Percentiles rank a stretch among this genome's conserved stretches.
These are phyloP conservation scores for Brachionus sp. DNA, from an alignment of 1,140 invertebrate species.

Conservation along the genomic window DNA sequence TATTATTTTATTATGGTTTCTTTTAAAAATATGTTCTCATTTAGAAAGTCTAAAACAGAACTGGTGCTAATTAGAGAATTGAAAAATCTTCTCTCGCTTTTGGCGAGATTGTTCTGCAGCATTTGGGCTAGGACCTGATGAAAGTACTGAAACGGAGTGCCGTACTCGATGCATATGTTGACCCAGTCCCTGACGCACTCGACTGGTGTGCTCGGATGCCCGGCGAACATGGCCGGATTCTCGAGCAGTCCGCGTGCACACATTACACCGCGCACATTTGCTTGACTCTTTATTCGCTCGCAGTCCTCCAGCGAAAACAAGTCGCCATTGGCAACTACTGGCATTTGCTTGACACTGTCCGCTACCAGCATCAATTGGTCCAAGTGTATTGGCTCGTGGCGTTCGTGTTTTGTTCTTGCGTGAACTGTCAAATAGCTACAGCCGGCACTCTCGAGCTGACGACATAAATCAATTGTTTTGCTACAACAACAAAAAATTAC, in stretches of 20 bases:
- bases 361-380: conserved; percentile 71
- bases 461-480: conserved; percentile 70
- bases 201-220: conserved; percentile 67
- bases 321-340: conserved; percentile 87
- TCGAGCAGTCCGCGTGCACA: conserved; percentile 78
- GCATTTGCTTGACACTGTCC: conserved; percentile 67
- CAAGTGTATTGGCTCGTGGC: conserved; percentile 72
- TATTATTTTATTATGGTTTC: conserved; percentile 31
- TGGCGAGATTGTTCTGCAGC: conserved; percentile 74
- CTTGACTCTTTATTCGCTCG: conserved; percentile 64
- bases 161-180: conserved; percentile 63
- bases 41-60: conserved; percentile 70
- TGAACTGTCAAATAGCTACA: conserved; percentile 83
- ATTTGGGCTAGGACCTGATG: conserved; percentile 92
- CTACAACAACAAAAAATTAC: conserved; percentile 46
- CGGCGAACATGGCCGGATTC: conserved; percentile 83
- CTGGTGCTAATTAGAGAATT: conserved; percentile 71
- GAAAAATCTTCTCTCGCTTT: conserved; percentile 69
- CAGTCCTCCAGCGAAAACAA: conserved; percentile 72
- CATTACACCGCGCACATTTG: conserved; percentile 77
- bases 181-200: conserved; percentile 82
- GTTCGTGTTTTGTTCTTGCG: conserved; percentile 76
- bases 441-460: conserved; percentile 75
- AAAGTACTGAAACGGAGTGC: conserved; percentile 73
- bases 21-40: conserved; percentile 55